Evolutionary conservation across 2,797 vertebrate genomes (phyloP), one percentile per base, ranked within the genome.

Genomic region (Dryobates pubescens): DNA sequence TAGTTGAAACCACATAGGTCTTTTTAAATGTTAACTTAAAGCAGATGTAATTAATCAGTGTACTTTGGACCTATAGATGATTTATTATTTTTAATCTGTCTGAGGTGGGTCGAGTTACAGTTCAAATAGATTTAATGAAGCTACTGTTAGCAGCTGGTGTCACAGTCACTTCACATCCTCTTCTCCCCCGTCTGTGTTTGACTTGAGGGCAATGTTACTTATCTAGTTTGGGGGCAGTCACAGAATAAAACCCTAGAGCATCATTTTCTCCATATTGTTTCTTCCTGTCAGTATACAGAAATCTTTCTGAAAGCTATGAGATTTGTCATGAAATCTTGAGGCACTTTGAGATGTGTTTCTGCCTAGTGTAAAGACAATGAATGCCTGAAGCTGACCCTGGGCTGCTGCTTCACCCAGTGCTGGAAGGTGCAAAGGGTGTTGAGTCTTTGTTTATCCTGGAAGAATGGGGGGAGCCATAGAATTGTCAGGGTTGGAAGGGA

Each of bases 121-220:
- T 71, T 89, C 24, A 88, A 54, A 9, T 38, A 38, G 32, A 47
- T 23, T 9, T 49, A 47, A 51, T 77, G 68, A 80, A 82, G 30
- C 10, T 61, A 7, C 10, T 29, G 7, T 38, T 88, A 45, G 63
- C 51, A 92, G 54, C 22, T 10, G 8, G 7, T 82, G 47, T 38
- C 26, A 24, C 13, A 24, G 13, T 34, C 26, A 27, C 64, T 20
- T 68, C 34, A 18, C 30, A 30, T 23, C 51, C 32, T 9, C 3
- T 62, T 72, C 36, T 83, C 15, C 1, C 0, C 19, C 38, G 58
- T 58, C 51, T 62, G 15, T 41, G 2, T 41, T 36, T 69, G 58
- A 74, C 7, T 8, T 12, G 4, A 20, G 38, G 17, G 6, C 20
- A 6, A 14, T 4, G 8, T 47, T 80, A 6, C 1, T 8, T 0